Evolutionary conservation across 1,140 invertebrate species (phyloP).

Genomic region (Metopolophium dirhodum): DNA sequence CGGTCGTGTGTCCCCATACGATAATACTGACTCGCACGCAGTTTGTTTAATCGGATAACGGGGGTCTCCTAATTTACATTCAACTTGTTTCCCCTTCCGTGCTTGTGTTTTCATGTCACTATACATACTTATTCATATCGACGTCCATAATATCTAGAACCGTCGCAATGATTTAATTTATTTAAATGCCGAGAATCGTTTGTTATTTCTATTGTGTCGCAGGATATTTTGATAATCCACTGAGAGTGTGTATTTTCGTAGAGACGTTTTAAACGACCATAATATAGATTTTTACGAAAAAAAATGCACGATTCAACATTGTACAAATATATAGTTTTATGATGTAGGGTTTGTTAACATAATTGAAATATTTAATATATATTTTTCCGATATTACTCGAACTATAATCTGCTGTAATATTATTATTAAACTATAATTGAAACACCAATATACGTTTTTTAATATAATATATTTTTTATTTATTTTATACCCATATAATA

Average conservation of each 20-base stretch:
- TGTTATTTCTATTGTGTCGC: not conserved
- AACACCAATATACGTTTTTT: not conserved
- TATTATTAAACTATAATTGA: not conserved
- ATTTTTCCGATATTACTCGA: not conserved
- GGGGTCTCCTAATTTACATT: conserved; percentile 46
- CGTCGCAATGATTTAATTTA: not conserved
- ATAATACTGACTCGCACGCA: conserved; percentile 22
- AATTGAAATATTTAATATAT: not conserved
- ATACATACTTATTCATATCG: not conserved
- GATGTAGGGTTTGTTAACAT: not conserved
- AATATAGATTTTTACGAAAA: not conserved
- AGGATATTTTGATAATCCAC: not conserved
- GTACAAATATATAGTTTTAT: not conserved
- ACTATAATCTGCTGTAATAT: not conserved
- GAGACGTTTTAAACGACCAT: not conserved
- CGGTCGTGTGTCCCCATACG: conserved; percentile 39
- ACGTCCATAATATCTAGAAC: not conserved
- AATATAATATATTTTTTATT: no score
- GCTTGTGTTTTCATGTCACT: not conserved
- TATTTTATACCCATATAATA: no score
- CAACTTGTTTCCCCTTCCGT: not conserved
- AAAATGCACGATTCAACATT: not conserved
- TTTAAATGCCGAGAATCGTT: not conserved
- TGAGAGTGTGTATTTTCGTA: not conserved
- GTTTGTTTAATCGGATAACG: conserved; percentile 42